Conservation (phyloP, 2,888 invertebrate genomes). For the Acholoe squamosa region DNA sequence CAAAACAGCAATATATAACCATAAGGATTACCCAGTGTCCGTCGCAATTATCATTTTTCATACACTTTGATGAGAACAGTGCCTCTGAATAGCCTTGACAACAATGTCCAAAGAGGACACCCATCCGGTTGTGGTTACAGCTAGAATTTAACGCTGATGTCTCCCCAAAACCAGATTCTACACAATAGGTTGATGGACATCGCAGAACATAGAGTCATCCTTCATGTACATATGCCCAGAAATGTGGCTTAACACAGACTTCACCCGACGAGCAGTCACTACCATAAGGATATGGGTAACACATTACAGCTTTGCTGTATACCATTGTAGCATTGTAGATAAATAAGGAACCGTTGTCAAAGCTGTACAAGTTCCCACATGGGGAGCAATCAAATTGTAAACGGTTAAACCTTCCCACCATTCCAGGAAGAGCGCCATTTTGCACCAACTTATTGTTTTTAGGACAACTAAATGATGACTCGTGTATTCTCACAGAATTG, state of each 20-base stretch:
- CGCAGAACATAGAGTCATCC: background rate
- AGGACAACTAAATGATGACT: background rate
- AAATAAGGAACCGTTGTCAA: too few species aligned
- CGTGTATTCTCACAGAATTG: too few species aligned
- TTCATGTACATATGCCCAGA: too few species aligned
- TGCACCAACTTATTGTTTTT: background rate
- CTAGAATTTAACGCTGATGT: background rate
- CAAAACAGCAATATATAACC: background rate
- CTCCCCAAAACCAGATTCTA: background rate
- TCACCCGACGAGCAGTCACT: background rate
- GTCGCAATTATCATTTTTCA: background rate
- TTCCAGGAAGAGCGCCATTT: background rate
- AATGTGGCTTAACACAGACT: too few species aligned
- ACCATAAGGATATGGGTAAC: background rate
- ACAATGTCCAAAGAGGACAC: background rate
- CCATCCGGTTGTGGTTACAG: background rate
- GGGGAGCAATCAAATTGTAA: background rate
- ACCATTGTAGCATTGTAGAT: background rate
- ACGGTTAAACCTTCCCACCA: background rate
- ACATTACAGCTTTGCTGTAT: background rate
- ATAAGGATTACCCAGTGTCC: background rate
- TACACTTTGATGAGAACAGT: conserved; percentile 3
- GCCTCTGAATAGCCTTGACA: background rate
- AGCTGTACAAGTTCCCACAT: background rate
- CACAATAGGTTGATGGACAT: background rate